A percentile compares a stretch with the other conserved stretches of the same genome.
phyloP scores from a whole-genome alignment of 1,140 invertebrate genomes.

The Glossosoma conforme region DNA sequence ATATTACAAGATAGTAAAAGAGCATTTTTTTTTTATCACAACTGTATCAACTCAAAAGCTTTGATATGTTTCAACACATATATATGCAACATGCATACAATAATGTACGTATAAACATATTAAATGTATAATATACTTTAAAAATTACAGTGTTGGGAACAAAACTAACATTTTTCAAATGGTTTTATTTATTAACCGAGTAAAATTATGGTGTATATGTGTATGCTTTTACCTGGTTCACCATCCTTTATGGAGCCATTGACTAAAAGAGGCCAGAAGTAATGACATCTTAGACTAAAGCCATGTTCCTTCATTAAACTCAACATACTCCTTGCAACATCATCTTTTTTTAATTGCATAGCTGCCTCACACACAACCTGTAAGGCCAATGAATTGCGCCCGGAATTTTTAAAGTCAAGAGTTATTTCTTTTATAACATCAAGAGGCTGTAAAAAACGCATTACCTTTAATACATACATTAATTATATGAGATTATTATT shows the following conservation, averaged over 20 bases:
- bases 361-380: conserved; percentile 41
- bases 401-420: conserved; percentile 39
- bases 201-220: too few species aligned
- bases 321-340: conserved; percentile 45
- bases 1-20: too few species aligned
- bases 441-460: conserved; percentile 33
- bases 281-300: conserved; percentile 49
- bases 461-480: background rate
- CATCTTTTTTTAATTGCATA: conserved; percentile 37
- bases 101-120: background rate
- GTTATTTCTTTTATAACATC: conserved; percentile 38
- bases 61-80: background rate
- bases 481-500: background rate
- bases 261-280: conserved; percentile 54
- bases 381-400: conserved; percentile 39
- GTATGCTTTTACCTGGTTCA: conserved; percentile 39
- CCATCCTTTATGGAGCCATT: conserved; percentile 39
- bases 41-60: background rate
- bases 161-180: background rate
- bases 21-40: too few species aligned
- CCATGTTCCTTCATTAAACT: conserved; percentile 46
- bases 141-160: background rate
- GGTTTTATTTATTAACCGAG: background rate
- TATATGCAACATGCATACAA: background rate
- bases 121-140: background rate